Conservation (phyloP, 2,888 invertebrate species). For the Melolontha melolontha region DNA sequence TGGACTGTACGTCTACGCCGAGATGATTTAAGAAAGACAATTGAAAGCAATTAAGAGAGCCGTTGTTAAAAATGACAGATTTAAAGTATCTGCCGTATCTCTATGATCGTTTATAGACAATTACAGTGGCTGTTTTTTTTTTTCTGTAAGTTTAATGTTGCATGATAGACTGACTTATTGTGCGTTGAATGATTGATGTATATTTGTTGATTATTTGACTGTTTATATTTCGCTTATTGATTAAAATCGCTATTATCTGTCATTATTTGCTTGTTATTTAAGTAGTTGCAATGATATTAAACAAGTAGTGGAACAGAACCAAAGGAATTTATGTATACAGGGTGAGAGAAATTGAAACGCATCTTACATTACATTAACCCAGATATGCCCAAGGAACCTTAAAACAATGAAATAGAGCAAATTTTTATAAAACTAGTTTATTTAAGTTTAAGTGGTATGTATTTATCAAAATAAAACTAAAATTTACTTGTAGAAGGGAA, state of each 20-base stretch:
- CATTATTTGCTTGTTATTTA: too few relatives aligned
- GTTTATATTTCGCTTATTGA: background rate
- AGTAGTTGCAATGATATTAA: too few relatives aligned
- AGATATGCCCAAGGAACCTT: too few relatives aligned
- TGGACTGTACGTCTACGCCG: constrained; percentile 13
- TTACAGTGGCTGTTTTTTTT: constrained; percentile 21
- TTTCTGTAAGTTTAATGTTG: constrained; percentile 11
- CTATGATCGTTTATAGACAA: constrained; percentile 27
- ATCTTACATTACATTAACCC: too few relatives aligned
- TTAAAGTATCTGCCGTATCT: constrained; percentile 29
- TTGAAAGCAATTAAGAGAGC: constrained; percentile 39
- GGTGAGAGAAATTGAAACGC: too few relatives aligned
- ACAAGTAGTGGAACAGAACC: too few relatives aligned
- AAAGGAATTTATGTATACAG: too few relatives aligned
- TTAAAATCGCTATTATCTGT: background rate
- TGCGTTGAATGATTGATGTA: constrained; percentile 9
- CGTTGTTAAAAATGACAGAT: constrained; percentile 38
- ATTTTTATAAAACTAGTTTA: too few relatives aligned
- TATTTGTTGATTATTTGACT: background rate
- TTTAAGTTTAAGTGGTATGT: too few relatives aligned
- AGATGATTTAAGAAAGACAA: constrained; percentile 42
- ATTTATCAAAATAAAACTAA: too few relatives aligned
- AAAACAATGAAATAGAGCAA: too few relatives aligned
- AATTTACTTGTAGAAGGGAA: too few relatives aligned
- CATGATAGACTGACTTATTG: constrained; percentile 32